Base-by-base conservation (phyloP, 1,140 invertebrate genomes). In the Drosophila ercepeae region DNA sequence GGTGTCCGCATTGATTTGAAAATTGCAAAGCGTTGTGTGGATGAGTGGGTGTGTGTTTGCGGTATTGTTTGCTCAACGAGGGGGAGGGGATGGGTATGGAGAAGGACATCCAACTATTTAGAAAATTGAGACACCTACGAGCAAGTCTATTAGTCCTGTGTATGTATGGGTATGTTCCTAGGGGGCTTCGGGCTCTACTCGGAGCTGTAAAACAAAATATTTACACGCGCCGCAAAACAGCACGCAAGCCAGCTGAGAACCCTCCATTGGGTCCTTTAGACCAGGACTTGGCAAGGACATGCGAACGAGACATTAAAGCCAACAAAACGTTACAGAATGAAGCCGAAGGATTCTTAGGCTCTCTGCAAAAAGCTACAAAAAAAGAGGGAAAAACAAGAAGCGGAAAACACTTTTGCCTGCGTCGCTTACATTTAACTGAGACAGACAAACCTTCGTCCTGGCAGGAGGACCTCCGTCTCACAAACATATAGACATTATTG, bases 161-260 rank as follows among this genome's bases (percentile, higher is more conserved):
- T 44, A 48, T 49, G 52, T 58, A 11, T 32, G 9, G 8, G 29
- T 32, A 32, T 27, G 52, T 16, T 39, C 14, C 3, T 36, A 60
- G 64, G 42, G 39, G 18, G 16, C 14, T 42, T 21, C 55, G 42
- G 54, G 65, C 57, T 69, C 61, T 75, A 64, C 55, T 84, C 67
- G 71, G 55, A 73, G 81, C 81, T 86, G 76, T 86, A 86, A 86
- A 86, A 81, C 82, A 86, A 86, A 86, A 86, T 86, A 86, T 86
- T 86, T 86, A 86, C 81, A 86, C 81, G 81, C 77, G 72, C 77
- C 71, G 75, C 75, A 36, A 36, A 58, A 14, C 61, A 61, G 58
- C 76, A 84, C 76, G 76, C 81, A 74, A 88, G 60, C 60, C 60
- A 64, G 42, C 60, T 64, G 60, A 49, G 58, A 18, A 64, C 42